Percentiles rank a stretch among this genome's conserved stretches.
Evolutionary conservation across 2,888 invertebrate genomes (phyloP).

Genomic region (Cremastinae sp.): DNA sequence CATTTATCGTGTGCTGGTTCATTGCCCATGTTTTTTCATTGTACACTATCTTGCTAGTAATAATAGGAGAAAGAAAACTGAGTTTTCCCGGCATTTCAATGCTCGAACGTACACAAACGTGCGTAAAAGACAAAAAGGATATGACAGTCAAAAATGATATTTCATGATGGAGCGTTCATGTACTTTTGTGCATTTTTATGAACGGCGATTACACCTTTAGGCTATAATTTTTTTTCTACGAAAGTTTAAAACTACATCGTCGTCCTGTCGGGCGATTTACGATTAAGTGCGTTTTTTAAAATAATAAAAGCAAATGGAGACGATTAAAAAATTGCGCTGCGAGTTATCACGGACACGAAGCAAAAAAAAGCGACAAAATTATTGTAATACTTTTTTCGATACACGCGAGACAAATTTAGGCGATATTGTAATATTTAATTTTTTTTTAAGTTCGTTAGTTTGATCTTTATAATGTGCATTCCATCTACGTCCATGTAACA

Average conservation of each 20-base stretch:
- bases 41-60: slow-evolving; percentile 52
- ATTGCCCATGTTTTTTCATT: slow-evolving; percentile 53
- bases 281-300: slow-evolving; percentile 47
- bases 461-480: slow-evolving; percentile 71
- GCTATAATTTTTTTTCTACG: slow-evolving; percentile 52
- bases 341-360: slow-evolving; percentile 33
- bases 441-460: slow-evolving; percentile 67
- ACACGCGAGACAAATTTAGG: slow-evolving; percentile 48
- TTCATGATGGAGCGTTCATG: slow-evolving; percentile 39
- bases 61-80: slow-evolving; percentile 37
- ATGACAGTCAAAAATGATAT: slow-evolving; percentile 2
- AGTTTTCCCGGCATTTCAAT: slow-evolving; percentile 52
- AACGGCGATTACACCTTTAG: slow-evolving; percentile 48
- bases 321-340: slow-evolving; percentile 19
- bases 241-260: slow-evolving; percentile 47
- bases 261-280: slow-evolving; percentile 48
- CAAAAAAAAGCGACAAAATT: slow-evolving; percentile 47
- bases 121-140: slow-evolving; percentile 3
- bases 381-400: slow-evolving; percentile 61
- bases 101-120: slow-evolving; percentile 52
- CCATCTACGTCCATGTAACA: slow-evolving; percentile 74
- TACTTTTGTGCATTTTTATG: slow-evolving; percentile 58
- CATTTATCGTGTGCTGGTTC: slow-evolving; percentile 56
- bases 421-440: slow-evolving; percentile 65
- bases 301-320: slow-evolving; percentile 31